Percentiles rank a stretch among this genome's conserved stretches.
These are phyloP conservation scores for Drosophila longiperda DNA, from an alignment of 2,888 invertebrate species.

Conservation along the genomic window DNA sequence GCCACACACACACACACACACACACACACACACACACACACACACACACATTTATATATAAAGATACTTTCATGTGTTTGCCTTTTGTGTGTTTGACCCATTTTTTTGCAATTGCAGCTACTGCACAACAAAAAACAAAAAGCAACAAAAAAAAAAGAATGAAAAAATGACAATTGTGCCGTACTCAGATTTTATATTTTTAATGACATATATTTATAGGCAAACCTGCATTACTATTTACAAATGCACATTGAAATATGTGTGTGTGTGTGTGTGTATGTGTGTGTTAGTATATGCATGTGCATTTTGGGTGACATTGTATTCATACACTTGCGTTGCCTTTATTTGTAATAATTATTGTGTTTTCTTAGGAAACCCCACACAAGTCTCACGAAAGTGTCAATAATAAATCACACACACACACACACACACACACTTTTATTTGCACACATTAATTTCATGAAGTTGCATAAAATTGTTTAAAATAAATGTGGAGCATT, in stretches of 20 bases:
- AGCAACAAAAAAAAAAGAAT: constrained; percentile 10
- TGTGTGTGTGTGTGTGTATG: background rate
- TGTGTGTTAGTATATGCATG: background rate
- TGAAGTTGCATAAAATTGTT: constrained; percentile 5
- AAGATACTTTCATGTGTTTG: constrained; percentile 28
- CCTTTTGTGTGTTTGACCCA: constrained; percentile 61
- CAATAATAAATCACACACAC: constrained; percentile 2
- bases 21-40: background rate
- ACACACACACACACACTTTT: constrained; percentile 1
- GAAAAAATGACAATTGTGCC: constrained; percentile 12
- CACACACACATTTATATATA: constrained; percentile 1
- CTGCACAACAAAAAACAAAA: constrained; percentile 7
- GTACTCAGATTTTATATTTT: constrained; percentile 23
- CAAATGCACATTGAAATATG: background rate
- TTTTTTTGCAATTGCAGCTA: constrained; percentile 43
- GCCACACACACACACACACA: constrained; percentile 12
- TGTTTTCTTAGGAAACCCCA: background rate
- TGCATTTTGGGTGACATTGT: constrained; percentile 40
- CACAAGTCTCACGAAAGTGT: background rate
- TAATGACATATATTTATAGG: constrained; percentile 19
- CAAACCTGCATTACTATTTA: background rate
- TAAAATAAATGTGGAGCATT: constrained; percentile 12
- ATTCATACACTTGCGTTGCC: constrained; percentile 2
- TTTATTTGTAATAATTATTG: constrained; percentile 21
- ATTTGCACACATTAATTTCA: background rate